Percentiles rank a stretch among this genome's conserved stretches.
Evolutionary conservation across 1,140 invertebrate species (phyloP).

Genomic region (Drosophila funebris): DNA sequence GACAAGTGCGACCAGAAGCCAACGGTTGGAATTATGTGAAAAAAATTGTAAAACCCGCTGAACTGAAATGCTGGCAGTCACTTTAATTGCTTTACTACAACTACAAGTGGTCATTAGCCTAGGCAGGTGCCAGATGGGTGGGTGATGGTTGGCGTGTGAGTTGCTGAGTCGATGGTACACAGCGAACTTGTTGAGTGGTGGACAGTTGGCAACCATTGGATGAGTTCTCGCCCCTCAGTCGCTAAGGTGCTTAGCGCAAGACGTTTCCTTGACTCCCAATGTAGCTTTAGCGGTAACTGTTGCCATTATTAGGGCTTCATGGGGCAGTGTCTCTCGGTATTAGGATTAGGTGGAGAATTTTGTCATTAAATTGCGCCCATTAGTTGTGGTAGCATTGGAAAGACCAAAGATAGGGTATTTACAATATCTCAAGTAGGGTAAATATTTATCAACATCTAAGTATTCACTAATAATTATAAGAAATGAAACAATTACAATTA

Average conservation of each 20-base stretch:
- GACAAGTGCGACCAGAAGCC: not conserved
- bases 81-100: conserved; percentile 65
- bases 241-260: conserved; percentile 72
- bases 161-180: not conserved
- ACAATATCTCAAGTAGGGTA: not conserved
- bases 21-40: conserved; percentile 43
- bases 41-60: conserved; percentile 32
- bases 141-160: not conserved
- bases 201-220: conserved; percentile 20
- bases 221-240: conserved; percentile 27
- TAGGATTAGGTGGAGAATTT: conserved; percentile 4
- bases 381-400: not conserved
- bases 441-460: not conserved
- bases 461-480: not conserved
- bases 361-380: conserved; percentile 11
- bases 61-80: conserved; percentile 49
- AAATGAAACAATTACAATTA: not conserved
- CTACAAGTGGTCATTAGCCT: conserved; percentile 64
- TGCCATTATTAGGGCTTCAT: conserved; percentile 9
- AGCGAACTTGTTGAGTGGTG: conserved; percentile 59
- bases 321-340: not conserved
- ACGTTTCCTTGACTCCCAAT: conserved; percentile 3
- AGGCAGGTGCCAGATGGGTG: not conserved
- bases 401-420: not conserved
- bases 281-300: conserved; percentile 2